Evolutionary conservation across 2,113 vertebrate species (phyloP).

Genomic region (Cisticola juncidis): DNA sequence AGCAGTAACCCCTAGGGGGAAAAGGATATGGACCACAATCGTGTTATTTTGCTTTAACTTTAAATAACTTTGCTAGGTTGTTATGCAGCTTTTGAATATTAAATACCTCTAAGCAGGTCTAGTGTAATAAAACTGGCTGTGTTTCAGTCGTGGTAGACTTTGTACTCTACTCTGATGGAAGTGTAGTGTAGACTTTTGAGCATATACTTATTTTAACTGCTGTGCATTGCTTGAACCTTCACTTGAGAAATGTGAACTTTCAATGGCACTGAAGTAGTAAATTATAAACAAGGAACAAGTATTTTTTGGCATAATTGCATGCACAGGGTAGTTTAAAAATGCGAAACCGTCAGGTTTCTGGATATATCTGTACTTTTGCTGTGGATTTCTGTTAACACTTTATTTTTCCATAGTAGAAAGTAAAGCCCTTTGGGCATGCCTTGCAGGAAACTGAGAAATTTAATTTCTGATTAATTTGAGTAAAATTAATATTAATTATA

Average conservation of each 20-base stretch:
- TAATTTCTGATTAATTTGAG: neutral
- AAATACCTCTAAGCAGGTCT: neutral
- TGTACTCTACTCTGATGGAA: neutral
- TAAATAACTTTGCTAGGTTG: neutral
- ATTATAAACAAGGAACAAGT: neutral
- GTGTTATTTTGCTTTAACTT: neutral
- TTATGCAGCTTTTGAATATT: neutral
- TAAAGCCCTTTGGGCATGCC: neutral
- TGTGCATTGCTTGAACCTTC: neutral
- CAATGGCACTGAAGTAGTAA: neutral
- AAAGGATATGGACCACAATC: accelerated
- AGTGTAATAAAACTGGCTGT: neutral
- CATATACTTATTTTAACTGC: neutral
- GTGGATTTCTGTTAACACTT: neutral
- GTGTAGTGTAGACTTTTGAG: neutral
- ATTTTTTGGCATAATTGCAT: neutral
- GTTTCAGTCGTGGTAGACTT: neutral
- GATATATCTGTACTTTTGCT: neutral
- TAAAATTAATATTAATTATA: neutral
- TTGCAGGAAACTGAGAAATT: neutral
- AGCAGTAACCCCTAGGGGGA: neutral
- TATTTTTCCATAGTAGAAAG: neutral
- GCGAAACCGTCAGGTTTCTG: neutral
- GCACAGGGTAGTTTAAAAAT: neutral
- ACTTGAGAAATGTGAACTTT: neutral